Percentiles rank a stretch among this genome's conserved stretches.
phyloP scores from a whole-genome alignment of 2,797 vertebrate genomes.

The Garrulus glandarius region DNA sequence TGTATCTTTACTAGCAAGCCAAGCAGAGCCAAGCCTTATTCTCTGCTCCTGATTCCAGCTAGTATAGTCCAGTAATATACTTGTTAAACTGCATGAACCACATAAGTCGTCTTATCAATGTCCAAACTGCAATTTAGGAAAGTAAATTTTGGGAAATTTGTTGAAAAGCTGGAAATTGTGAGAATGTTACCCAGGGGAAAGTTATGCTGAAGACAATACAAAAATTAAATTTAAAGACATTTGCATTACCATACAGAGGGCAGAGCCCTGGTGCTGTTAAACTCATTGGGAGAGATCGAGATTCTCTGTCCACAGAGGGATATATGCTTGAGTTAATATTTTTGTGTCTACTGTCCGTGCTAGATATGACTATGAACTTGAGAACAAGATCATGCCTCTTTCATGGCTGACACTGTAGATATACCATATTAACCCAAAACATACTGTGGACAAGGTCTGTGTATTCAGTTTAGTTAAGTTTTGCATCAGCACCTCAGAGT shows the following conservation, averaged over 20 bases:
- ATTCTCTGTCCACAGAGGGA: not conserved
- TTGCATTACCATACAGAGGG: not conserved
- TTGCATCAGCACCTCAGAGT: not conserved
- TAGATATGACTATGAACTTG: not conserved
- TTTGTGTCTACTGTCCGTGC: rapidly evolving
- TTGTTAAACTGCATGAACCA: not conserved
- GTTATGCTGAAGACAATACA: not conserved
- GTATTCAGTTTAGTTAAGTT: not conserved
- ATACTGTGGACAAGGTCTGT: not conserved
- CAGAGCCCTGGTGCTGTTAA: not conserved
- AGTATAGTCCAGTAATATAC: not conserved
- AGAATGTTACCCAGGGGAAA: not conserved
- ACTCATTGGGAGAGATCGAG: not conserved
- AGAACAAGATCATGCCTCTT: not conserved
- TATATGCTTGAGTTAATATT: not conserved
- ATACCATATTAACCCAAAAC: not conserved
- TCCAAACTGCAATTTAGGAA: not conserved
- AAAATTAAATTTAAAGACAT: not conserved
- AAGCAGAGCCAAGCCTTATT: not conserved
- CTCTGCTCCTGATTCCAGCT: not conserved
- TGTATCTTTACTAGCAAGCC: not conserved
- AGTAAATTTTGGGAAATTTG: not conserved
- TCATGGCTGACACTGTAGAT: not conserved
- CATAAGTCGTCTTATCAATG: not conserved
- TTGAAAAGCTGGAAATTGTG: not conserved